Base-by-base conservation (phyloP, 2,797 vertebrate species). In the Bufotes viridis region DNA sequence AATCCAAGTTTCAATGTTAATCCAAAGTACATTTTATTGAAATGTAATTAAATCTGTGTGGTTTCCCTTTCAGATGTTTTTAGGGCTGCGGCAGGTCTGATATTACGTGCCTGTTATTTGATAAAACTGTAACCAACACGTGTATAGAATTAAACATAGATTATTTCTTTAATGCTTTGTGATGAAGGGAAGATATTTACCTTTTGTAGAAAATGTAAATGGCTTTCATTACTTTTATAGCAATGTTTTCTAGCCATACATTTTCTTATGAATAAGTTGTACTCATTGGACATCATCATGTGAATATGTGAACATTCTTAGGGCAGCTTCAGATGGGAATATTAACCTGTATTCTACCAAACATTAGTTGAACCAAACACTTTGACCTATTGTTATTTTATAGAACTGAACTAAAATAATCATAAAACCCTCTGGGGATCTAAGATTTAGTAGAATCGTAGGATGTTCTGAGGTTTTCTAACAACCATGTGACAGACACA, bases 131-230 rank as follows among this genome's bases (percentile, higher is more conserved):
- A 55, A 55, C 72, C 58, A 61, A 42, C 22, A 78, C 55, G 74
- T 65, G 58, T 67, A 85, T 78, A 60, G 84, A 13, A 85, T 78
- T 85, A 85, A 67, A 78, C 58, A 55, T 34, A 55, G 42, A 85
- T 76, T 75, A 81, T 76, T 58, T 63, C 15, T 53, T 87, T 81
- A 81, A 87, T 87, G 22, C 57, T 74, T 81, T 53, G 20, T 78
- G 55, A 78, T 67, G 84, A 78, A 65, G 74, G n/a, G 49, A 85
- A 85, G 84, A 78, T 13, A 76, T 76, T 20, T 78, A 49, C 34
- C 42, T 85, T 85, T 75, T 75, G 34, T 60, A 75, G 13, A 42
- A 42, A 60, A 76, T 61, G 42, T 78, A 67, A 65, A 78, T 78
- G 60, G 60, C 58, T 17, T 63, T 13, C 18, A 65, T 53, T 78